Percentiles rank a stretch among this genome's conserved stretches.
These are phyloP conservation scores for Notodonta ziczac DNA, from an alignment of 2,888 invertebrate species.

Conservation along the genomic window DNA sequence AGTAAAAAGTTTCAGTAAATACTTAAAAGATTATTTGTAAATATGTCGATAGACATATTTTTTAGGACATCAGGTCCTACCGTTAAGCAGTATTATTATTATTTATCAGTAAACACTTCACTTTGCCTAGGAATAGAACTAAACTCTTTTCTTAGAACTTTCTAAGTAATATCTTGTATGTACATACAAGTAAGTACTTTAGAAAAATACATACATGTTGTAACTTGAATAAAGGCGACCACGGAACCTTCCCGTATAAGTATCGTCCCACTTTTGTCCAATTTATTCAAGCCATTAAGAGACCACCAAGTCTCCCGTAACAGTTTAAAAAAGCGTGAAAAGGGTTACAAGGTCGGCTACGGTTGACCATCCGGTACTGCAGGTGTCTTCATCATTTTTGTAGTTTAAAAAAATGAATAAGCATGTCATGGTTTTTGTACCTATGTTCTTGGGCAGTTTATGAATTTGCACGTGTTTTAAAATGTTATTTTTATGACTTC, in stretches of 20 bases:
- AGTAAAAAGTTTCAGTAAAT: too few relatives aligned
- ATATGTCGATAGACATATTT: too few relatives aligned
- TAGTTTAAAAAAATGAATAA: background rate
- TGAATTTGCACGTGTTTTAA: background rate
- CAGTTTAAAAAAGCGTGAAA: slow-evolving; percentile 40
- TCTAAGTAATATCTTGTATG: too few relatives aligned
- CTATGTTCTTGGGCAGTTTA: background rate
- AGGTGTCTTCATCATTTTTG: slow-evolving; percentile 23
- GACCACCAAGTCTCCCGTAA: slow-evolving; percentile 33
- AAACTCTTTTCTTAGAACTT: too few relatives aligned
- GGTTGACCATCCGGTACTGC: slow-evolving; percentile 31
- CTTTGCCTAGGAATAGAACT: too few relatives aligned
- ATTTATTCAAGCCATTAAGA: slow-evolving; percentile 15
- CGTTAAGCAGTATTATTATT: too few relatives aligned
- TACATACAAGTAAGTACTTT: too few relatives aligned
- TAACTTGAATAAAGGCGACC: background rate
- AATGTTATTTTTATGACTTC: too few relatives aligned
- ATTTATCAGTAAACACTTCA: too few relatives aligned
- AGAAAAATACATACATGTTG: too few relatives aligned
- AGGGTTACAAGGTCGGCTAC: slow-evolving; percentile 28
- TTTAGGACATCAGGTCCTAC: too few relatives aligned
- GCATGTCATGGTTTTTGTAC: background rate
- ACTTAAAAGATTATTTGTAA: too few relatives aligned
- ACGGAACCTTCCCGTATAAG: background rate
- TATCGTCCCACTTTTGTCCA: slow-evolving; percentile 1